Evolutionary conservation across 2,797 vertebrate species (phyloP).

Genomic region (Bucorvus abyssinicus): DNA sequence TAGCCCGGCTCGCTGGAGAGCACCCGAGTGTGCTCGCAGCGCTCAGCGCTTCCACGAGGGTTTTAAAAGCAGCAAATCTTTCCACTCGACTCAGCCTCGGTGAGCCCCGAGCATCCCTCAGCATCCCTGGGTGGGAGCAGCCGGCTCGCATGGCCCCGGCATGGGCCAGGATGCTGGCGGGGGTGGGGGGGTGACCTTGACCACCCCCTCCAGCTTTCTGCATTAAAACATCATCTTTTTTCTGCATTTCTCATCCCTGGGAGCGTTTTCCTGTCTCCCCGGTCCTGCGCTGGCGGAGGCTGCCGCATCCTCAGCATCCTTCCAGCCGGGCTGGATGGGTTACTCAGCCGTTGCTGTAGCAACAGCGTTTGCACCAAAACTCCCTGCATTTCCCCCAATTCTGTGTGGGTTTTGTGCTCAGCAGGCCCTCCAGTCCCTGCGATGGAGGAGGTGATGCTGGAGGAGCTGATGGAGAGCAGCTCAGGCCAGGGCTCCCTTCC

Average conservation of each 20-base stretch:
- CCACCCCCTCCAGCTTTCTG: not conserved
- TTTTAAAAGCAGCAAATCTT: not conserved
- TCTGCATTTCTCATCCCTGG: not conserved
- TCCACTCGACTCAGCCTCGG: not conserved
- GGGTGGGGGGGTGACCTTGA: not conserved
- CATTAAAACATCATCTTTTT: not conserved
- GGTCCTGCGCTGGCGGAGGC: not conserved
- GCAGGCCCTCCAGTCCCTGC: not conserved
- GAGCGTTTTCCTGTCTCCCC: not conserved
- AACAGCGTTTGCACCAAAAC: constrained; percentile 29
- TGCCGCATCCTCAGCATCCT: not conserved
- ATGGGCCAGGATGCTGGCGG: too few relatives aligned
- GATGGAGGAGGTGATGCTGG: not conserved
- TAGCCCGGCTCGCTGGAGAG: not conserved
- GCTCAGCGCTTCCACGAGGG: not conserved
- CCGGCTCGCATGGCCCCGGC: too few relatives aligned
- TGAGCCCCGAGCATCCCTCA: not conserved
- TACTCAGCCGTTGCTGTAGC: not conserved
- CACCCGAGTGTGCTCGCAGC: not conserved
- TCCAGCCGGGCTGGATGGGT: not conserved
- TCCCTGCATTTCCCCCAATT: not conserved
- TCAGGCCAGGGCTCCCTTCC: accelerated
- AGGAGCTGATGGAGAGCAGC: accelerated
- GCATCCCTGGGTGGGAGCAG: not conserved
- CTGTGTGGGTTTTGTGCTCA: not conserved